Conservation (phyloP, 2,797 vertebrate species). For the Microctenopoma stevenorrisi region DNA sequence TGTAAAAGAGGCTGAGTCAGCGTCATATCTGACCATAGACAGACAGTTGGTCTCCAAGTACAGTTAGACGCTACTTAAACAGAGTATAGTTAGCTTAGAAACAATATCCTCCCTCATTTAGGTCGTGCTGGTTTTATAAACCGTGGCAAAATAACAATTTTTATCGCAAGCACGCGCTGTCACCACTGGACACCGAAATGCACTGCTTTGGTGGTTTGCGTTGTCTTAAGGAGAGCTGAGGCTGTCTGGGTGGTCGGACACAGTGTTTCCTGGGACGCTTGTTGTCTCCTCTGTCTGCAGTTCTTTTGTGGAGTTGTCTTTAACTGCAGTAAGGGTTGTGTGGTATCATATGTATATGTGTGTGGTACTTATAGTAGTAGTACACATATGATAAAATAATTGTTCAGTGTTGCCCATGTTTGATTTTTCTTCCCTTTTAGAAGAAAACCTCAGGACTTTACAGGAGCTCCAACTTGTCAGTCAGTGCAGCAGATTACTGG, state of each 20-base stretch:
- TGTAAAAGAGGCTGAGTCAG: constrained; percentile 42
- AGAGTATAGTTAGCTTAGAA: constrained; percentile 25
- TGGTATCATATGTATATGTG: too few relatives aligned
- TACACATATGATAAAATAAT: too few relatives aligned
- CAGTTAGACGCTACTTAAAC: constrained; percentile 11
- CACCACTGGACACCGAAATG: constrained; percentile 29
- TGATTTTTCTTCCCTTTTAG: background rate
- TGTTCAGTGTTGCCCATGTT: background rate
- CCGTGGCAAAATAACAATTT: constrained; percentile 30
- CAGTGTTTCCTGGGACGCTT: constrained; percentile 47
- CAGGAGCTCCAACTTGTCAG: too few relatives aligned
- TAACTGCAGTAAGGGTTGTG: background rate
- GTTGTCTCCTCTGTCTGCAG: constrained; percentile 34
- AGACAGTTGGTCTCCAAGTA: constrained; percentile 1
- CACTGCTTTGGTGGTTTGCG: constrained; percentile 44
- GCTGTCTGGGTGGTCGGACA: constrained; percentile 62
- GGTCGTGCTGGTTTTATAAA: constrained; percentile 40
- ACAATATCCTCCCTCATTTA: constrained; percentile 24
- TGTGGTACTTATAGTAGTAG: too few relatives aligned
- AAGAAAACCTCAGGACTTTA: background rate
- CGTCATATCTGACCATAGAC: constrained; percentile 31
- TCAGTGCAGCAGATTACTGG: too few relatives aligned
- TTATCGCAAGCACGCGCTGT: constrained; percentile 27
- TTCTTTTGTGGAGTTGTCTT: constrained; percentile 12
- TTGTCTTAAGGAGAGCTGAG: constrained; percentile 45